Base-by-base conservation (phyloP, 2,888 invertebrate species). In the Ommatoiulus sabulosus region DNA sequence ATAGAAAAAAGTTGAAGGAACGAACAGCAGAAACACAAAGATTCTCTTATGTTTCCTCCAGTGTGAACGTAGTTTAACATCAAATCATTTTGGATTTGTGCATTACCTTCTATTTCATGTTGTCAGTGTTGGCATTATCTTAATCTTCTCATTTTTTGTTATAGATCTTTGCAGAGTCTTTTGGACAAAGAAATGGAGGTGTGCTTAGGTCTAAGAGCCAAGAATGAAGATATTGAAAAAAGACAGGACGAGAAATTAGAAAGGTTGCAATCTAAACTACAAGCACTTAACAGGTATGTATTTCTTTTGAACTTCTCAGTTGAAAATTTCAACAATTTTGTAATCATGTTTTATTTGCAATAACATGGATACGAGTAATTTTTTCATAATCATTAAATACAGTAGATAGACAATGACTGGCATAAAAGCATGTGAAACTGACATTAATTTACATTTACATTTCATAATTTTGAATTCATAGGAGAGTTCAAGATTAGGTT, bases 241-340 rank as follows among this genome's bases (percentile, higher is more conserved):
- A 90, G 91, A 5, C 90, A 91, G 57, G 90, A 91, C 57, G 92
- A 92, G 46, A 93, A 93, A 89, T 91, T 92, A 24, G 93, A 93
- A 88, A 92, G 92, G 86, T 91, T 93, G 43, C 91, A 92, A 84
- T 91, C 92, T 90, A 94, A 94, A 90, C 92, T 95, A 87, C 94
- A 95, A 91, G 94, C 95, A 90, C 92, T 96, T 87, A 95, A 94
- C 92, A 95, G 95, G 95, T 95, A 90, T 87, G 20, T 7, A 46
- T 72, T 89, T 89, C 44, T 15, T 80, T 35, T 80, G 10, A 80
- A 8, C 15, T 46, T 46, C 46, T 10, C 35, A 35, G 35, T 1
- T 35, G 35, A 35, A 35, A 35, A 35, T 35, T 35, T 35, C 35
- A 35, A 35, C 35, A 35, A 35, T 35, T 35, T 35, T 0, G 35